Evolutionary conservation across 1,140 invertebrate genomes (phyloP).

Genomic region (Plectus sambesii): DNA sequence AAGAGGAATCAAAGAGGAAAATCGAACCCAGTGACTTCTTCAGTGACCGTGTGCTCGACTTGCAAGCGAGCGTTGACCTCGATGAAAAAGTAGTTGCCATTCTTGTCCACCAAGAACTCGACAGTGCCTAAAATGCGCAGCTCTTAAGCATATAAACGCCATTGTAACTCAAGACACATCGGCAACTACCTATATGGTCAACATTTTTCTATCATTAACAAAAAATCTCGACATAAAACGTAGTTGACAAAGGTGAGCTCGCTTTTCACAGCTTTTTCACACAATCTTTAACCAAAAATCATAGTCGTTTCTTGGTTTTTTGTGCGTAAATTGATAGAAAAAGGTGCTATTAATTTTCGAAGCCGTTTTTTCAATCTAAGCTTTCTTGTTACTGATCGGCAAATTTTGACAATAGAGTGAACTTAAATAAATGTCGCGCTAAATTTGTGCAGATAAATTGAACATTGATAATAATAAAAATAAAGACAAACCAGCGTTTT

Average conservation of each 20-base stretch:
- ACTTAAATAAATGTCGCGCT: too few relatives aligned
- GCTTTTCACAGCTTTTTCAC: background rate
- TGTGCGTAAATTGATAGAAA: too few relatives aligned
- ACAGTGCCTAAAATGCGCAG: constrained; percentile 85
- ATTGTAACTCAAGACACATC: background rate
- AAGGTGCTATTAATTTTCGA: too few relatives aligned
- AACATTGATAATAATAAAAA: background rate
- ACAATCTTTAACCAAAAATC: too few relatives aligned
- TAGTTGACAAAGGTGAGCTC: too few relatives aligned
- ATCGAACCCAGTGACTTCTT: constrained; percentile 84
- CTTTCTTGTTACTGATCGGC: too few relatives aligned
- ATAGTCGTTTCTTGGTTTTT: too few relatives aligned
- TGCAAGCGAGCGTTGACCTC: constrained; percentile 97
- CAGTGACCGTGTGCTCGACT: constrained; percentile 98
- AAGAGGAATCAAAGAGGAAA: background rate
- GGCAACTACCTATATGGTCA: constrained; percentile 77
- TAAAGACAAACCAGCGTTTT: constrained; percentile 52
- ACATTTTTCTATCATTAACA: background rate
- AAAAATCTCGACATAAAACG: background rate
- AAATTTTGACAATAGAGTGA: too few relatives aligned
- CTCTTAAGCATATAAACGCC: background rate
- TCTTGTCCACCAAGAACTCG: constrained; percentile 86
- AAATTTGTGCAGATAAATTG: background rate
- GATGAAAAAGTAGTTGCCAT: constrained; percentile 94
- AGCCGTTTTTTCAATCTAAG: too few relatives aligned